Conservation (phyloP, 2,888 invertebrate species). For the Trichogramma evanescens region DNA sequence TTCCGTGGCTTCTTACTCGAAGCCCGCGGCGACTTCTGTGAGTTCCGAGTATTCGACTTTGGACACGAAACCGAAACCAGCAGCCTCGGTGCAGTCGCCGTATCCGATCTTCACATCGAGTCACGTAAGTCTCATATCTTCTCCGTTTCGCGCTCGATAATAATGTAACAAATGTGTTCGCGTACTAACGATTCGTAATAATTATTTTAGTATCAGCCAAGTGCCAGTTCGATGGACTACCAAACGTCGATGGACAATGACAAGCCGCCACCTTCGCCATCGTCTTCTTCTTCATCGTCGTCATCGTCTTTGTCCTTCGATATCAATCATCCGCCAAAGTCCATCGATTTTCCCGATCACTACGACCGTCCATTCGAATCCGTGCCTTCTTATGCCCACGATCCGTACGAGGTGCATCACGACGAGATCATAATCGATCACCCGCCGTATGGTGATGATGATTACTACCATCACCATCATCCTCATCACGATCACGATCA, state of each 20-base stretch:
- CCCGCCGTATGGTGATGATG: constrained; percentile 39
- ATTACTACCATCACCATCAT: constrained; percentile 42
- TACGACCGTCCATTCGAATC: constrained; percentile 25
- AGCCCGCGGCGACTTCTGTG: constrained; percentile 22
- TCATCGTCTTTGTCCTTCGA: constrained; percentile 15
- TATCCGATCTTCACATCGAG: background rate
- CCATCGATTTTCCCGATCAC: constrained; percentile 28
- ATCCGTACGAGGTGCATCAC: constrained; percentile 37
- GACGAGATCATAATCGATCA: constrained; percentile 42
- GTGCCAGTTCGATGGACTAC: too few relatives aligned
- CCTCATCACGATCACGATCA: constrained; percentile 41
- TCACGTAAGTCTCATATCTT: too few relatives aligned
- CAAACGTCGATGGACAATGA: background rate
- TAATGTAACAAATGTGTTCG: too few relatives aligned
- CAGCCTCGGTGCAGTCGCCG: constrained; percentile 1
- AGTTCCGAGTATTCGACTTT: constrained; percentile 28
- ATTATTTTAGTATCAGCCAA: too few relatives aligned
- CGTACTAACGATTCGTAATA: too few relatives aligned
- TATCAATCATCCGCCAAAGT: constrained; percentile 28
- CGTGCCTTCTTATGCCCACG: constrained; percentile 36
- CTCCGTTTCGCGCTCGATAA: too few relatives aligned
- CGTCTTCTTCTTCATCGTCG: background rate
- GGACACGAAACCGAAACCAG: constrained; percentile 15
- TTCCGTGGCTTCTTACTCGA: constrained; percentile 21
- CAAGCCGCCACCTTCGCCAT: background rate